Conservation (phyloP, 2,797 vertebrate species). For the Acanthurus leucopareius region DNA sequence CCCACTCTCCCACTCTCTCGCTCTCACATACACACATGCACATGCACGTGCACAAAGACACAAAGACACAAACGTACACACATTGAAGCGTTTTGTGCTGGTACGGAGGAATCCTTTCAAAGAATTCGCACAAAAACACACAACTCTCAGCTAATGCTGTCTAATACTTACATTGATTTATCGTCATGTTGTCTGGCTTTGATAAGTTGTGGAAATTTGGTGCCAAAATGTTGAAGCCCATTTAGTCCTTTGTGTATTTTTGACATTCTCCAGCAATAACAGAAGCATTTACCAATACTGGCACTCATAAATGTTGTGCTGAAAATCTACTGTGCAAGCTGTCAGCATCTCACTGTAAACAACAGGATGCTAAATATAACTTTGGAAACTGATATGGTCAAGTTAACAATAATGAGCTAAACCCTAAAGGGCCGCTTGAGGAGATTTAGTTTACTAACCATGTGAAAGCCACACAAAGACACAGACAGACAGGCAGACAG, state of each 20-base stretch:
- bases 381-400: background rate
- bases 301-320: background rate
- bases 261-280: slow-evolving; percentile 9
- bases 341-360: background rate
- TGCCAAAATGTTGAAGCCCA: slow-evolving; percentile 22
- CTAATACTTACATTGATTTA: slow-evolving; percentile 17
- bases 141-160: background rate
- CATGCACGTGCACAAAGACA: background rate
- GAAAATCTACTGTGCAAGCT: background rate
- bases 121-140: slow-evolving; percentile 5
- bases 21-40: background rate
- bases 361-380: background rate
- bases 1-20: background rate
- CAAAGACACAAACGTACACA: slow-evolving; percentile 10
- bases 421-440: background rate
- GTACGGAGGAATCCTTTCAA: slow-evolving; percentile 1
- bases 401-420: background rate
- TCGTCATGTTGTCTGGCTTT: slow-evolving; percentile 32
- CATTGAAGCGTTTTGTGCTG: background rate
- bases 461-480: background rate
- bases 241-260: slow-evolving; percentile 31
- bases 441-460: background rate
- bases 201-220: slow-evolving; percentile 14
- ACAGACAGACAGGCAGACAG: background rate
- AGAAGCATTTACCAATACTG: background rate